phyloP scores from a whole-genome alignment of 2,113 vertebrate species.

The Oxygymnocypris stewartii region DNA sequence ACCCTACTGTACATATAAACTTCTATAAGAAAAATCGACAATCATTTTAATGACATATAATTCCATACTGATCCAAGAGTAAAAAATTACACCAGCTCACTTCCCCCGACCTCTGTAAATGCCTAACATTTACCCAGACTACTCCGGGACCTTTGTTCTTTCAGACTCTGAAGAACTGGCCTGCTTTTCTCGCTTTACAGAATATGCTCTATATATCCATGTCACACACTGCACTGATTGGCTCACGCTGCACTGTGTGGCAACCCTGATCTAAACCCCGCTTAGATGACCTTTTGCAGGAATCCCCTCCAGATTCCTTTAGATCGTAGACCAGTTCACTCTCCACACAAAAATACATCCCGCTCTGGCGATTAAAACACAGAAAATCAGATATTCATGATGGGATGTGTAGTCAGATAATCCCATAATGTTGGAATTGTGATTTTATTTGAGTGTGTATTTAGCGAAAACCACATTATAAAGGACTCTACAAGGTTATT shows the following conservation, averaged over 20 bases:
- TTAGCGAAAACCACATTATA: slow-evolving; percentile 3
- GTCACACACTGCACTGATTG: slow-evolving; percentile 43
- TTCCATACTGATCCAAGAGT: background rate
- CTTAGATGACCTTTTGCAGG: slow-evolving; percentile 56
- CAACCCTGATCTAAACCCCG: slow-evolving; percentile 26
- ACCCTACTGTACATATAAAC: background rate
- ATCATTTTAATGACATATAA: background rate
- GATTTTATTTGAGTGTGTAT: background rate
- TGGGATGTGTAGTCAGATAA: background rate
- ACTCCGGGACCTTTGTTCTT: slow-evolving; percentile 24
- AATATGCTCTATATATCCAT: slow-evolving; percentile 46
- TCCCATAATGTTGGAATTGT: background rate
- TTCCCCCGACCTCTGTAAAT: slow-evolving; percentile 21
- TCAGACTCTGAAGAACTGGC: slow-evolving; percentile 21
- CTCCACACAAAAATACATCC: background rate
- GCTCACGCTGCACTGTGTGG: slow-evolving; percentile 28
- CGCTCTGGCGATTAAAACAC: background rate
- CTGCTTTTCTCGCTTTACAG: slow-evolving; percentile 45
- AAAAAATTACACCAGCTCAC: background rate
- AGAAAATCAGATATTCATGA: background rate
- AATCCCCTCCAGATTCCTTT: slow-evolving; percentile 39
- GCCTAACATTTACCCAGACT: slow-evolving; percentile 45
- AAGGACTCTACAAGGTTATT: slow-evolving; percentile 8
- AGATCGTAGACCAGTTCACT: slow-evolving; percentile 16
- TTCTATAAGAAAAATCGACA: background rate